phyloP scores from a whole-genome alignment of 2,888 invertebrate species.

The Phortica okadai region DNA sequence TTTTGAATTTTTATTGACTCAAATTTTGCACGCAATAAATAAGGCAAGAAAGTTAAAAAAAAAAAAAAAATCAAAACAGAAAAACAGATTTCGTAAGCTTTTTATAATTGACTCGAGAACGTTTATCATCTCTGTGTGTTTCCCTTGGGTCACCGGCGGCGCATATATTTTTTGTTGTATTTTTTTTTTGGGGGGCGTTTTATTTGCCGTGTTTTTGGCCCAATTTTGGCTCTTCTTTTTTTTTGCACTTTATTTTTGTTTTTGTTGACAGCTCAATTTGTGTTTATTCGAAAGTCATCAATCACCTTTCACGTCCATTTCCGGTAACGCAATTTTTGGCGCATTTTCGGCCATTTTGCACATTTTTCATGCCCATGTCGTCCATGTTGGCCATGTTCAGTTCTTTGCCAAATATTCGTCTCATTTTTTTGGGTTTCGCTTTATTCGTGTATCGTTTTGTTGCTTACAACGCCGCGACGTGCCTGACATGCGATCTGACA shows the following conservation, averaged over 20 bases:
- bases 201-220: background rate
- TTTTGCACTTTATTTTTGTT: background rate
- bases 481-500: slow-evolving; percentile 12
- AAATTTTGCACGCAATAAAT: background rate
- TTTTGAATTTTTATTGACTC: slow-evolving; percentile 24
- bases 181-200: background rate
- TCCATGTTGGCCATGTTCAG: background rate
- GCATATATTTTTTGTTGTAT: background rate
- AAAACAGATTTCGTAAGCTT: slow-evolving; percentile 17
- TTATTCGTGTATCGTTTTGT: background rate
- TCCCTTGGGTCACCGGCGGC: background rate
- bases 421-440: background rate
- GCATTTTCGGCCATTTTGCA: background rate
- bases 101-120: slow-evolving; percentile 21
- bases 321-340: background rate
- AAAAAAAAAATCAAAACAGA: too few relatives aligned
- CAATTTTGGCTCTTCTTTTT: background rate
- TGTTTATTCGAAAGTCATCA: slow-evolving; percentile 24
- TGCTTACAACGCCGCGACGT: background rate
- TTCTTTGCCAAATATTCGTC: background rate
- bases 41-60: background rate
- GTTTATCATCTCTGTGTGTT: background rate
- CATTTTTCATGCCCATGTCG: background rate
- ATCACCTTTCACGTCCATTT: slow-evolving; percentile 3
- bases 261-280: slow-evolving; percentile 25